Evolutionary conservation across 2,888 invertebrate genomes (phyloP).

Genomic region (Branchellion lobata): DNA sequence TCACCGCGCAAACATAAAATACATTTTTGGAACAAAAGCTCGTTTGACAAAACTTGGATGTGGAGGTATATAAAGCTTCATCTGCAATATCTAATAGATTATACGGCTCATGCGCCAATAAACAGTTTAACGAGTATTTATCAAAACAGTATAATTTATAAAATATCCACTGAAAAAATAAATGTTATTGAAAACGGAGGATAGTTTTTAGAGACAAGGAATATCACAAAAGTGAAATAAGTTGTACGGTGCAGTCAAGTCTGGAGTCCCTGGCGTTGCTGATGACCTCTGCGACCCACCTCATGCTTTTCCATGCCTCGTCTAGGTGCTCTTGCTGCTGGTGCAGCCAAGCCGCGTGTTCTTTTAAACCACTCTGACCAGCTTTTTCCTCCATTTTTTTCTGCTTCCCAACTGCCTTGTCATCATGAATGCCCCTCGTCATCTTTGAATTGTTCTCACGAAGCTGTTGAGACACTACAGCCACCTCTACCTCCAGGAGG

Average conservation of each 20-base stretch:
- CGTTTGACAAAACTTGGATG: no score
- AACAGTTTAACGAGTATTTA: no score
- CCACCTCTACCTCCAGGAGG: slow-evolving; percentile 81
- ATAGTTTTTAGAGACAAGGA: no score
- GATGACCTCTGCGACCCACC: slow-evolving; percentile 95
- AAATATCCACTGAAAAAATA: no score
- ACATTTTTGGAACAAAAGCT: no score
- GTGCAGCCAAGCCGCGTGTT: slow-evolving; percentile 74
- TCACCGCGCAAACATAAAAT: no score
- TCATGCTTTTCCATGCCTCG: slow-evolving; percentile 84
- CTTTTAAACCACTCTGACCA: background rate
- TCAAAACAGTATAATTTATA: no score
- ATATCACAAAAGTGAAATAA: no score
- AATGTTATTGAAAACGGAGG: no score
- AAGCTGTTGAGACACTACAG: slow-evolving; percentile 1
- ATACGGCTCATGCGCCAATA: no score
- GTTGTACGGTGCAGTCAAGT: slow-evolving; percentile 60
- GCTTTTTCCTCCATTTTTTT: slow-evolving; percentile 1
- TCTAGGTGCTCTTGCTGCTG: slow-evolving; percentile 83
- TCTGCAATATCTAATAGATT: no score
- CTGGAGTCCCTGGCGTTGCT: slow-evolving; percentile 83
- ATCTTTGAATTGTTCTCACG: background rate
- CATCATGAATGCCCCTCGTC: slow-evolving; percentile 78
- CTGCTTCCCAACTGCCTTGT: slow-evolving; percentile 83
- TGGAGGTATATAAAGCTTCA: no score